Conservation (phyloP, 2,797 vertebrate species). For the Carduelis carduelis region DNA sequence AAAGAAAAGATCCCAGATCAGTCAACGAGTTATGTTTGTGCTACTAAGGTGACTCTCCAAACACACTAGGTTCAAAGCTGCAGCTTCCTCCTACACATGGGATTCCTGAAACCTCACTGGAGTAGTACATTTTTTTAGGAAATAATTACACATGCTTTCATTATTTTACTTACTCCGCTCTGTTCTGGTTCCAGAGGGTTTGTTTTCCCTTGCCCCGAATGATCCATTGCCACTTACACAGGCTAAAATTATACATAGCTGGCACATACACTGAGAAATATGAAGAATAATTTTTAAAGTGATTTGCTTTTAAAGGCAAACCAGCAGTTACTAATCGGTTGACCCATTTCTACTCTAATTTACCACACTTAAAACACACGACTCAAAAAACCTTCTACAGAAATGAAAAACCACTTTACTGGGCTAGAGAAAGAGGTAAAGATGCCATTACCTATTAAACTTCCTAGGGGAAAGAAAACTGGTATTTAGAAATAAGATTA, state of each 20-base stretch:
- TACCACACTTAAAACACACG: neutral
- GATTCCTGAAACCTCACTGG: neutral
- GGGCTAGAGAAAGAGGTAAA: constrained; percentile 2
- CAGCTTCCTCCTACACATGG: neutral
- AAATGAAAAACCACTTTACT: constrained; percentile 9
- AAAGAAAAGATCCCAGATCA: neutral
- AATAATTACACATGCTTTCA: neutral
- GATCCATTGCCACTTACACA: constrained; percentile 4
- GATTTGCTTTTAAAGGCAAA: constrained; percentile 46
- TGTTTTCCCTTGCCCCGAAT: constrained; percentile 22
- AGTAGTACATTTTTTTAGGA: neutral
- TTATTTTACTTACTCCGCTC: constrained; percentile 26
- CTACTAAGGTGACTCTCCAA: neutral
- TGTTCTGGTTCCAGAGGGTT: constrained; percentile 19
- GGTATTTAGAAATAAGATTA: constrained; percentile 7
- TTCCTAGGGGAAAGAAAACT: neutral
- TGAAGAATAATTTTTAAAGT: constrained; percentile 6
- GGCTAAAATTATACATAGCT: constrained; percentile 42
- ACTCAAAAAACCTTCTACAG: neutral
- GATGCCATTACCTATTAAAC: neutral
- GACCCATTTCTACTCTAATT: constrained; percentile 44
- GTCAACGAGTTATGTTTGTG: neutral
- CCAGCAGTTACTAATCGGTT: neutral
- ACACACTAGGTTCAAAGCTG: neutral
- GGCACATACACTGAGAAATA: constrained; percentile 13